Evolutionary conservation across 2,888 invertebrate genomes (phyloP).

Genomic region (Eilema caniola): DNA sequence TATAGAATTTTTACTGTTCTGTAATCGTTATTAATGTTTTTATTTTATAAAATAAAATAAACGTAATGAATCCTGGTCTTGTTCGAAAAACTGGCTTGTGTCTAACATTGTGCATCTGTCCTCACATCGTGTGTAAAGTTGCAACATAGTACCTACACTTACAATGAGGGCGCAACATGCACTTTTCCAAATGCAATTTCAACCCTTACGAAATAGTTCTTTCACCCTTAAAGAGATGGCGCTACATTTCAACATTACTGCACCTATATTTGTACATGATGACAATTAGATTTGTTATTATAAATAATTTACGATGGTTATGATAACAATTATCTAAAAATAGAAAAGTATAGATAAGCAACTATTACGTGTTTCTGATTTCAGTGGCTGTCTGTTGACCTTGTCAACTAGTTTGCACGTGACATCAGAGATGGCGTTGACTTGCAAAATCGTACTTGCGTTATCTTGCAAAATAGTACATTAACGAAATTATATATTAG

Average conservation of each 20-base stretch:
- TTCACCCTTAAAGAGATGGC: constrained; percentile 75
- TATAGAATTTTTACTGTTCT: background rate
- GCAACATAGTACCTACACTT: constrained; percentile 18
- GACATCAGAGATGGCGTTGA: constrained; percentile 66
- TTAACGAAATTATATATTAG: background rate
- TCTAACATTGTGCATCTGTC: background rate
- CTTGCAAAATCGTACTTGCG: constrained; percentile 25
- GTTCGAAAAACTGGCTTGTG: background rate
- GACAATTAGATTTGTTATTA: background rate
- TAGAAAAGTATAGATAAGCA: background rate
- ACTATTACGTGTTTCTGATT: background rate
- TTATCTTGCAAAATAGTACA: background rate
- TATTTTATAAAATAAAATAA: background rate
- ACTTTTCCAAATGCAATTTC: constrained; percentile 58
- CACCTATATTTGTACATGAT: background rate
- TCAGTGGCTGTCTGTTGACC: constrained; percentile 32
- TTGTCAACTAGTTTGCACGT: constrained; percentile 50
- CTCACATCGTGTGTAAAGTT: constrained; percentile 8
- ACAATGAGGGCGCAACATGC: constrained; percentile 59
- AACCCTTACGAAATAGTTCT: constrained; percentile 57
- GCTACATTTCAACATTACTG: constrained; percentile 29
- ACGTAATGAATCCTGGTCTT: background rate
- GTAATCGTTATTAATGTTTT: background rate
- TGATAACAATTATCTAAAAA: background rate
- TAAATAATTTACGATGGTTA: background rate